Conservation (phyloP, 2,113 vertebrate genomes). For the Orientallactaga bullata region DNA sequence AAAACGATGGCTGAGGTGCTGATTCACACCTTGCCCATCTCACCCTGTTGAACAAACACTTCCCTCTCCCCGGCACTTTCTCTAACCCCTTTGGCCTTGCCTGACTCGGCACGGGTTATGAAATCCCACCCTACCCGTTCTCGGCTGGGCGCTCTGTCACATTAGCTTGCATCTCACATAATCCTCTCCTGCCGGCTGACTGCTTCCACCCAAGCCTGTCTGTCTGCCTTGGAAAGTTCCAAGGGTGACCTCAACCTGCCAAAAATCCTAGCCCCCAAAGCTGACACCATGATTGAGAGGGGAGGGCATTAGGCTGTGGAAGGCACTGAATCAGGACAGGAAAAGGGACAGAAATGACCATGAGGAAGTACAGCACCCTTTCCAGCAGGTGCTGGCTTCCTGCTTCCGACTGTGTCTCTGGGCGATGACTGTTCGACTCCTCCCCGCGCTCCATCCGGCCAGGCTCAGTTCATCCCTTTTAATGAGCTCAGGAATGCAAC, state of each 20-base stretch:
- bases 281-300: neutral
- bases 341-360: neutral
- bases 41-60: neutral
- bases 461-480: slow-evolving; percentile 28
- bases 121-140: neutral
- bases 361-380: neutral
- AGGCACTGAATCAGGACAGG: neutral
- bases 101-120: neutral
- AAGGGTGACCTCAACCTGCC: neutral
- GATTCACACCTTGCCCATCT: neutral
- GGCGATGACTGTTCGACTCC: neutral
- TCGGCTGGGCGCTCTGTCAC: slow-evolving; percentile 42
- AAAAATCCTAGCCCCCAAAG: neutral
- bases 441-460: slow-evolving; percentile 19
- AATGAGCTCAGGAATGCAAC: slow-evolving; percentile 71
- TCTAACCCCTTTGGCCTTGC: neutral
- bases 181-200: slow-evolving; percentile 73
- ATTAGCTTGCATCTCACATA: slow-evolving; percentile 60
- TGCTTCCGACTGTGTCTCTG: neutral
- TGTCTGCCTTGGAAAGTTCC: neutral
- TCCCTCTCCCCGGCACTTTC: neutral
- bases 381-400: neutral
- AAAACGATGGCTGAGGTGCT: neutral
- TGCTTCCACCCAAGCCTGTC: slow-evolving; percentile 39
- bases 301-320: too few relatives aligned